Base-by-base conservation (phyloP, 2,888 invertebrate genomes). In the Pristionchus exspectatus region DNA sequence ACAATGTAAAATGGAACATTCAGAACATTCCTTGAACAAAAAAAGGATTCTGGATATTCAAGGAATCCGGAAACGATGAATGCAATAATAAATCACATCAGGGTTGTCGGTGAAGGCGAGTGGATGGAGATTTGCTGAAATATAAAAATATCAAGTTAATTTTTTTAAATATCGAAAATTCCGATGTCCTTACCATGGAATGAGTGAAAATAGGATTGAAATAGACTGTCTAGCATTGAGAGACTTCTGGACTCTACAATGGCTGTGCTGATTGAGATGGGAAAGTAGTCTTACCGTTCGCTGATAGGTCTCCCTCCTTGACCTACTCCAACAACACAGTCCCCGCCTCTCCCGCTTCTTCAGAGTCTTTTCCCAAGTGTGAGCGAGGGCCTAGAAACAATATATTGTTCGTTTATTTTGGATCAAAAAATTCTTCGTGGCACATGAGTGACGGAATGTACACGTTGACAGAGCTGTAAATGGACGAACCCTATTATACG, bases 281-380 rank as follows among this genome's bases (percentile, higher is more conserved):
- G 16, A 33, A 12, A 14, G 21, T 54, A 18, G 0, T 2, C 77
- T 81, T 24, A 81, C 81, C 81, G 81, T 9, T 81, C 81, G 81
- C 50, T 81, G 50, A 33, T 81, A 81, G 14, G 2, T 0, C n/a
- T 54, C 50, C n/a, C 24, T 81, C 9, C 81, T 44, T 24, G 81
- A n/a, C 27, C 33, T 1, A 9, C 81, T 24, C n/a, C 33, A 12
- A 33, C 56, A 50, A n/a, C 21, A 56, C 12, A 21, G 10, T 24
- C 59, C 33, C 30, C 24, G 27, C 59, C 38, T 85, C 59, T 85
- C 59, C 24, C 27, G 18, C 33, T 59, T 33, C 59, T 85, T 50
- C 12, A 85, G 84, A 2, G 56, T 24, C 33, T 59, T 56, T 59
- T 85, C 84, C 84, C 84, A 85, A 3, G 84, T 59, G 24, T 59